A percentile compares a stretch with the other conserved stretches of the same genome.
phyloP scores from a whole-genome alignment of 1,140 invertebrate genomes.

The Trichonephila clavata region DNA sequence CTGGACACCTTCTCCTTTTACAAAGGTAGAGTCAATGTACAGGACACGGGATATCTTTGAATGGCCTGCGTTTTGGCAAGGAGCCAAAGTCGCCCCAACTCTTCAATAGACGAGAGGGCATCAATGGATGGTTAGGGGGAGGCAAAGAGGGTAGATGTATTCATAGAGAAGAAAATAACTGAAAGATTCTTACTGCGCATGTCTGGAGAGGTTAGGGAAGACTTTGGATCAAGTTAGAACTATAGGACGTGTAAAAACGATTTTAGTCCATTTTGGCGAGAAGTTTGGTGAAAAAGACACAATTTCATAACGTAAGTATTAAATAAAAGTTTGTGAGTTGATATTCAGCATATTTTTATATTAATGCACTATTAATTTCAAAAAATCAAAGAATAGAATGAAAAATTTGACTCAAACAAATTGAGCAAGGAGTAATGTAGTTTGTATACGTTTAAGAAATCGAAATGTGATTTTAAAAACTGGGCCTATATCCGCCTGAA shows the following conservation, averaged over 20 bases:
- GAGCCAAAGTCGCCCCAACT: neutral
- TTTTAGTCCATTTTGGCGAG: too few species aligned
- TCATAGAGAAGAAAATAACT: neutral
- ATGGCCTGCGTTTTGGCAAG: conserved; percentile 29
- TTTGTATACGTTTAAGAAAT: too few species aligned
- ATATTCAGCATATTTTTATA: too few species aligned
- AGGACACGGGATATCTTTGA: conserved; percentile 6
- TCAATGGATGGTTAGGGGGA: conserved; percentile 11
- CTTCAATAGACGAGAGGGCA: conserved; percentile 3
- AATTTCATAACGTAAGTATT: too few species aligned
- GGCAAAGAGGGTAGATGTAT: conserved; percentile 36
- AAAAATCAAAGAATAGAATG: too few species aligned
- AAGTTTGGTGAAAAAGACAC: neutral
- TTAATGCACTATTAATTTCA: too few species aligned
- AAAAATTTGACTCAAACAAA: too few species aligned
- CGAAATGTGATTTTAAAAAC: too few species aligned
- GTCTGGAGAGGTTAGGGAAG: neutral
- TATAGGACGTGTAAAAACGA: too few species aligned
- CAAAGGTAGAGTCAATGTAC: neutral
- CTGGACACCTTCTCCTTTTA: neutral
- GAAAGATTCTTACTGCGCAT: neutral
- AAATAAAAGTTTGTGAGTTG: too few species aligned
- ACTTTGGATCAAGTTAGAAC: neutral
- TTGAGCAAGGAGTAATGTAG: too few species aligned
- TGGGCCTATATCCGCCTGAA: too few species aligned